A percentile compares a stretch with the other conserved stretches of the same genome.
These are phyloP conservation scores for Oxyscelio sp. DNA, from an alignment of 2,888 invertebrate genomes.

Conservation along the genomic window DNA sequence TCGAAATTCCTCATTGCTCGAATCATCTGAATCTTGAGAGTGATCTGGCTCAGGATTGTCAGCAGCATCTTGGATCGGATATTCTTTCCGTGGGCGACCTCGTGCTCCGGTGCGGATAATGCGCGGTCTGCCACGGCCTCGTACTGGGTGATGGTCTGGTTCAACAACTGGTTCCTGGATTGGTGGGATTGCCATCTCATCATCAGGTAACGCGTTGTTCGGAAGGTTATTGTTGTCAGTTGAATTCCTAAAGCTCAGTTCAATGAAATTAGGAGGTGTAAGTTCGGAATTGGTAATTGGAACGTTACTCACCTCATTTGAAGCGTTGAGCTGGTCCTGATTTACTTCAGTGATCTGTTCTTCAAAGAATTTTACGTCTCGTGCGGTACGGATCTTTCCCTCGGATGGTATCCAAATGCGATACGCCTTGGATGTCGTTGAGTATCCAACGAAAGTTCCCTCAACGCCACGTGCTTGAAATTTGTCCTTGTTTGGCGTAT, in stretches of 20 bases:
- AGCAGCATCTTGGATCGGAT: background rate
- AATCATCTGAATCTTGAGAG: too few species aligned
- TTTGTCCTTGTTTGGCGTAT: constrained; percentile 22
- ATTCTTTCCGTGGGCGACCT: background rate
- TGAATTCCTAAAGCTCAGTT: background rate
- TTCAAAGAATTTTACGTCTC: constrained; percentile 8
- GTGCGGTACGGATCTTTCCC: background rate
- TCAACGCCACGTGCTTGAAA: constrained; percentile 19
- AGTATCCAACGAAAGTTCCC: too few species aligned
- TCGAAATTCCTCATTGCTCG: constrained; percentile 1
- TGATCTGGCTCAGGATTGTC: background rate
- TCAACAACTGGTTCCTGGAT: background rate
- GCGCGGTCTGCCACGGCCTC: background rate
- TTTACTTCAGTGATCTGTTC: background rate
- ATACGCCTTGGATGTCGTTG: constrained; percentile 7
- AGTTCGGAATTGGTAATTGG: background rate
- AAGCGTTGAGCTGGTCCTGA: too few species aligned
- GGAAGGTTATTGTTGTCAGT: background rate
- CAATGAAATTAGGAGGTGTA: background rate
- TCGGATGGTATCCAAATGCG: constrained; percentile 14
- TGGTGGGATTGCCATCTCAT: background rate
- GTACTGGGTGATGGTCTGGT: too few species aligned
- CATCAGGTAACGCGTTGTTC: too few species aligned
- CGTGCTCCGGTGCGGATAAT: background rate
- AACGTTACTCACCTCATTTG: background rate